A percentile compares a stretch with the other conserved stretches of the same genome.
These are phyloP conservation scores for Lethenteron camtschaticum DNA, from an alignment of 2,113 vertebrate genomes.

Conservation along the genomic window DNA sequence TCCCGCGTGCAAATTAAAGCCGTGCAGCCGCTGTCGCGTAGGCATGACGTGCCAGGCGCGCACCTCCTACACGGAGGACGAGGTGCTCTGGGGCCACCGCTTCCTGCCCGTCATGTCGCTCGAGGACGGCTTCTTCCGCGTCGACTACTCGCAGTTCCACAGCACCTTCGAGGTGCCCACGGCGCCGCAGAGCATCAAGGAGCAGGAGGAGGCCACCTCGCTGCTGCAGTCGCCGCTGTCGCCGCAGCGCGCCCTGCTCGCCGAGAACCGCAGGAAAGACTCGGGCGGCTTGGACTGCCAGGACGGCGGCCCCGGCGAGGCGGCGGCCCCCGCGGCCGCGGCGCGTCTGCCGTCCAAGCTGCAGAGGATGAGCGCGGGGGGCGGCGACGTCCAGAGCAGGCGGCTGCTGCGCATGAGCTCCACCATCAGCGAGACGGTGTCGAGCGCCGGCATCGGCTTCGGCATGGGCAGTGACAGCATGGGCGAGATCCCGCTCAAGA, in stretches of 20 bases:
- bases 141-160: conserved; percentile 99
- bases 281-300: conserved; percentile 79
- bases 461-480: conserved; percentile 58
- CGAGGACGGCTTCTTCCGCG: conserved; percentile 96
- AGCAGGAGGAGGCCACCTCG: conserved; percentile 82
- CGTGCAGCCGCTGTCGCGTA: conserved; percentile 14
- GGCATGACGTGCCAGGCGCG: conserved; percentile 97
- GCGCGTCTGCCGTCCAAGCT: conserved; percentile 59
- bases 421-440: conserved; percentile 92
- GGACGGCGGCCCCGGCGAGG: conserved; percentile 35
- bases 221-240: conserved; percentile 88
- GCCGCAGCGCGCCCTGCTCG: conserved; percentile 53
- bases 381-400: conserved; percentile 74
- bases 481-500: not conserved
- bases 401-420: conserved; percentile 95
- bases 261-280: conserved; percentile 38
- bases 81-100: conserved; percentile 94
- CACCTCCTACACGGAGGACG: conserved; percentile 92
- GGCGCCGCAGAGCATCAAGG: conserved; percentile 80
- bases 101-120: conserved; percentile 94
- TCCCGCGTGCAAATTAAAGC: too few relatives aligned
- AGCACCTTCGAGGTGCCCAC: conserved; percentile 91
- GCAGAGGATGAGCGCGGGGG: conserved; percentile 61
- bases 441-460: conserved; percentile 40
- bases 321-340: not conserved